Evolutionary conservation across 2,797 vertebrate genomes (phyloP), one percentile per base, ranked within the genome.

Genomic region (Anguilla marmorata): DNA sequence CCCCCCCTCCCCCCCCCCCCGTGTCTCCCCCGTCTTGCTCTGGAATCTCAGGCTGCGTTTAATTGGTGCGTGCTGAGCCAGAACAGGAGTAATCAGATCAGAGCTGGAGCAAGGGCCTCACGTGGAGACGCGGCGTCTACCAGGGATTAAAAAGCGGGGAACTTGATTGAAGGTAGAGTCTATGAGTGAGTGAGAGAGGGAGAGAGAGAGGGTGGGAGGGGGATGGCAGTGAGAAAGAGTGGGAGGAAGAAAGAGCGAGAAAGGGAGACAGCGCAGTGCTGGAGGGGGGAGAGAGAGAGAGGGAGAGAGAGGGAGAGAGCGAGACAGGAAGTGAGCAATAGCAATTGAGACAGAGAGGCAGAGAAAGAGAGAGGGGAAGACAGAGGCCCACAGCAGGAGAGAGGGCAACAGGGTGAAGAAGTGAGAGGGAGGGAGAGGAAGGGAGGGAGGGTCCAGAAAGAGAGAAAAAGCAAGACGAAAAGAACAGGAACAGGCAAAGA

Each of bases 71-170:
- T 93, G 91, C 93, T 95, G 94, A 95, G 92, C 94, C 48, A 90
- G 91, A 90, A 91, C 94, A 94, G 93, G 93, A 94, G 94, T 95
- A 95, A 96, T 96, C 95, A 95, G 95, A 96, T 95, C 93, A 95
- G 94, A 92, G 93, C 88, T 84, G 92, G 93, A 90, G 91, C 91
- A 30, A 60, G 87, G 88, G 89, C 90, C 91, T 95, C 94, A 95
- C 92, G 90, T 93, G 93, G 93, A 90, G 92, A 91, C 92, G 91
- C 91, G 87, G 87, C 91, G 92, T 91, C 93, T 92, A 93, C 91
- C 87, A 89, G 88, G 93, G 95, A 96, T 96, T 95, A 95, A 94
- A 92, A 93, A 88, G 90, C 90, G 89, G 90, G 85, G 82, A 84
- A 90, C 91, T 93, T 94, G 94, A 95, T 93, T 95, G 93, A 95